A percentile compares a stretch with the other conserved stretches of the same genome.
These are phyloP conservation scores for Alosa alosa DNA, from an alignment of 2,113 vertebrate genomes.

Conservation along the genomic window DNA sequence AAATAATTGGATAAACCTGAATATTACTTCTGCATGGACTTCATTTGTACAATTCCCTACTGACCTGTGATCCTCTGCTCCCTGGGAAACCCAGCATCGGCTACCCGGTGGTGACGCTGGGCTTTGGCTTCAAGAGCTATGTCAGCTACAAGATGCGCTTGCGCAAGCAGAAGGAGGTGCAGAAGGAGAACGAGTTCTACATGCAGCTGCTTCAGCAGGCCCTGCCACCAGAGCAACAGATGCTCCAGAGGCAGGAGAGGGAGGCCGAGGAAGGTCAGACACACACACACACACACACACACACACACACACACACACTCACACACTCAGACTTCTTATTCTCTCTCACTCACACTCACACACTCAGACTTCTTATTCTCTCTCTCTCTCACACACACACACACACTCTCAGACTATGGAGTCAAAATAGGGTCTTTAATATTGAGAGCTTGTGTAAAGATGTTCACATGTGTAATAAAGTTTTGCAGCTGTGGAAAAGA, in stretches of 20 bases:
- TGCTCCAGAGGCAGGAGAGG: slow-evolving; percentile 92
- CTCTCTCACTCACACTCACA: not conserved
- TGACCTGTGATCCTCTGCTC: not conserved
- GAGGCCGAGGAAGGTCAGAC: slow-evolving; percentile 93
- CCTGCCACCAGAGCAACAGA: slow-evolving; percentile 92
- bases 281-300: not conserved
- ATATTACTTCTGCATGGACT: not conserved
- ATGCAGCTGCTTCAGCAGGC: slow-evolving; percentile 98
- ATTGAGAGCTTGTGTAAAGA: too few species aligned
- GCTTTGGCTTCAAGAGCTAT: slow-evolving; percentile 98
- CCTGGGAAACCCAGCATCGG: slow-evolving; percentile 78
- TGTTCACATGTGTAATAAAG: too few species aligned
- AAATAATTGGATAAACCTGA: too few species aligned
- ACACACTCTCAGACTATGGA: not conserved
- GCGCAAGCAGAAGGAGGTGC: slow-evolving; percentile 96
- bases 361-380: not conserved
- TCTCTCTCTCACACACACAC: not conserved
- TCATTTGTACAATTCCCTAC: not conserved
- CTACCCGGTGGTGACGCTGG: slow-evolving; percentile 96
- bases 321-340: not conserved
- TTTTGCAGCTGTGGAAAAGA: too few species aligned
- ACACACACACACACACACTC: not conserved
- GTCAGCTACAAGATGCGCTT: slow-evolving; percentile 98
- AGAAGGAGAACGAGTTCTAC: slow-evolving; percentile 98
- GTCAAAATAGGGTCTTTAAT: too few species aligned